Evolutionary conservation across 2,113 vertebrate species (phyloP), one percentile per base, ranked within the genome.

Genomic region (Gymnocephalus cernua): DNA sequence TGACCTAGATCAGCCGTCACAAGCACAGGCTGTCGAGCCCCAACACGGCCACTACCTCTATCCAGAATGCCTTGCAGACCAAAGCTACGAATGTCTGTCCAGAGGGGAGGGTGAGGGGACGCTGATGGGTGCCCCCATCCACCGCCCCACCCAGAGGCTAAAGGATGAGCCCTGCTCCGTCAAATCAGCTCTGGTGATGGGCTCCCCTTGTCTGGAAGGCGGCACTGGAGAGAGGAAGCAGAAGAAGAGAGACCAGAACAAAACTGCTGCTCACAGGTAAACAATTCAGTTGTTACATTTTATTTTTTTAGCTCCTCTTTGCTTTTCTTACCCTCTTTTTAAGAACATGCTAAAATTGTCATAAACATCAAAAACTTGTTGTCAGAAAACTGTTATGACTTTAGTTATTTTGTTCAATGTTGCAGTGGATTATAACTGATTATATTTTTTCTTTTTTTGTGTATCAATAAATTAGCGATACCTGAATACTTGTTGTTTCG

Each of bases 231-330:
- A 98, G 87, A 95, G 96, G 67, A 97, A 96, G 88, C 97, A 97
- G 87, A 98, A 98, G 95, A 98, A 98, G 92, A 96, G 96, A 86
- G 97, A 98, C 89, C 97, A 97, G 95, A 97, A 98, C 93, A 98
- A 98, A 89, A 97, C 97, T 0, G 97, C 97, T 74, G 97, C 97
- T 85, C 95, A 97, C 93, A 96, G 97, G 93, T 98, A 91, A 79
- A 32, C 50, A 2, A 0, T 1, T 14, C 35, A 38, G 1, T 74
- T 2, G 0, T n/a, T 12, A 1, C 12, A 7, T 23, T 25, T 38
- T 51, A 3, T 56, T 15, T 71, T 45, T 29, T 27, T 32, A 32
- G 6, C 32, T 5, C 32, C 32, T 32, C 6, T 38, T 38, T 38
- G 35, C 13, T 23, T 41, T 10, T 9, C 50, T 14, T 13, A 12